Evolutionary conservation across 2,113 vertebrate species (phyloP).

Genomic region (Panthera tigris): DNA sequence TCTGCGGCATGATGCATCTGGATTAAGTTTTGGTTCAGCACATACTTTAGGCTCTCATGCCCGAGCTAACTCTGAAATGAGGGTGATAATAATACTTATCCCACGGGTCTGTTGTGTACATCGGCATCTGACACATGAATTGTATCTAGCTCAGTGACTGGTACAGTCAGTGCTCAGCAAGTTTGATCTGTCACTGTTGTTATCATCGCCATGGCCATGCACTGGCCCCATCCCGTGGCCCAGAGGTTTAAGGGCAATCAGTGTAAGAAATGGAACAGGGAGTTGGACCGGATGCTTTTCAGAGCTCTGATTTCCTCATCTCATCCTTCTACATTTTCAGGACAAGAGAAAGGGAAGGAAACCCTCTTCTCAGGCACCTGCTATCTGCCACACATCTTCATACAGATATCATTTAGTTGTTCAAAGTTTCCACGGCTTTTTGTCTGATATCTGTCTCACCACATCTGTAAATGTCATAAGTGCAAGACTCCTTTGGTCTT

Average conservation of each 20-base stretch:
- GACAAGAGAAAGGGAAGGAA: neutral
- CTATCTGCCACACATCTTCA: neutral
- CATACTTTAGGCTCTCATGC: neutral
- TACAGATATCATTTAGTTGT: neutral
- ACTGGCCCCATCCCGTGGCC: neutral
- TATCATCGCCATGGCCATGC: accelerated
- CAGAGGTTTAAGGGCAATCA: neutral
- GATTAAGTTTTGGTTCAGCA: neutral
- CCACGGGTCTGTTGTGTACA: neutral
- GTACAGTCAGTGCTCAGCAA: neutral
- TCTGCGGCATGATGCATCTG: neutral
- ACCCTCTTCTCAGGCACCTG: neutral
- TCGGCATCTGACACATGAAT: neutral
- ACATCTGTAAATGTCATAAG: neutral
- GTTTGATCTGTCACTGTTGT: neutral
- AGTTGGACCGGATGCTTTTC: neutral
- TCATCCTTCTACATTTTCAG: neutral
- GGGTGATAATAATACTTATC: neutral
- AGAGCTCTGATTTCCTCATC: neutral
- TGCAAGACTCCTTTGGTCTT: neutral
- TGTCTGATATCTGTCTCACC: neutral
- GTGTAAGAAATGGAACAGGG: neutral
- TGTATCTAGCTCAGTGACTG: neutral
- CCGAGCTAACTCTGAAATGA: neutral
- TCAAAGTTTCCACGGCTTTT: neutral